A percentile compares a stretch with the other conserved stretches of the same genome.
These are phyloP conservation scores for Acrobasis consociella DNA, from an alignment of 2,888 invertebrate species.

Conservation along the genomic window DNA sequence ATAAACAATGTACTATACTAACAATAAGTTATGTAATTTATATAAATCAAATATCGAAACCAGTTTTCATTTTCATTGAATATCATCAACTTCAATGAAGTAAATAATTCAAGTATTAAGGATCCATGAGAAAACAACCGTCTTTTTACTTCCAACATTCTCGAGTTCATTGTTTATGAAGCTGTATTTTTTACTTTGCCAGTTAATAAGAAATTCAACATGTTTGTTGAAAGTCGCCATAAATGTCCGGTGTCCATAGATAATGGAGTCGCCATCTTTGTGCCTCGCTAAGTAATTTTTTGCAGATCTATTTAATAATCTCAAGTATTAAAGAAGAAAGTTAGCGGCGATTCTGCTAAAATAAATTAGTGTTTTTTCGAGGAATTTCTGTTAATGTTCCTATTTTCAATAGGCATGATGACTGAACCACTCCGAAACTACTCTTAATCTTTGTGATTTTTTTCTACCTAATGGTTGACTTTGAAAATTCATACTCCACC, in stretches of 20 bases:
- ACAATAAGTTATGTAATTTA: too few relatives aligned
- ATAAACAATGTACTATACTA: too few relatives aligned
- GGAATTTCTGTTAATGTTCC: neutral
- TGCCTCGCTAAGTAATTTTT: slow-evolving; percentile 19
- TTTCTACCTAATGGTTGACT: too few relatives aligned
- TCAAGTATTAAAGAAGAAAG: slow-evolving; percentile 26
- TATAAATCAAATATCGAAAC: too few relatives aligned
- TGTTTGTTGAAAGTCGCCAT: slow-evolving; percentile 21
- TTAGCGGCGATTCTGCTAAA: slow-evolving; percentile 27
- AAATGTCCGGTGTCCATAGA: slow-evolving; percentile 15
- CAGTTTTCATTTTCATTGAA: too few relatives aligned
- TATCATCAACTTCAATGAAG: too few relatives aligned
- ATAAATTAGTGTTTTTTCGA: neutral
- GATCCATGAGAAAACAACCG: neutral
- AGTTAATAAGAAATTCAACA: slow-evolving; percentile 22
- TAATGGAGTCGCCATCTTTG: slow-evolving; percentile 16
- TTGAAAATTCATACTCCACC: too few relatives aligned
- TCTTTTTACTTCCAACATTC: slow-evolving; percentile 1
- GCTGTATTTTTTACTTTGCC: slow-evolving; percentile 13
- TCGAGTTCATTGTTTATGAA: slow-evolving; percentile 17
- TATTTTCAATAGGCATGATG: neutral
- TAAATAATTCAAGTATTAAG: neutral
- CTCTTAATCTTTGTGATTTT: too few relatives aligned
- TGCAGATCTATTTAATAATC: slow-evolving; percentile 13
- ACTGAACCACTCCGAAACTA: too few relatives aligned